Evolutionary conservation across 2,113 vertebrate genomes (phyloP).

Genomic region (Podilymbus podiceps): DNA sequence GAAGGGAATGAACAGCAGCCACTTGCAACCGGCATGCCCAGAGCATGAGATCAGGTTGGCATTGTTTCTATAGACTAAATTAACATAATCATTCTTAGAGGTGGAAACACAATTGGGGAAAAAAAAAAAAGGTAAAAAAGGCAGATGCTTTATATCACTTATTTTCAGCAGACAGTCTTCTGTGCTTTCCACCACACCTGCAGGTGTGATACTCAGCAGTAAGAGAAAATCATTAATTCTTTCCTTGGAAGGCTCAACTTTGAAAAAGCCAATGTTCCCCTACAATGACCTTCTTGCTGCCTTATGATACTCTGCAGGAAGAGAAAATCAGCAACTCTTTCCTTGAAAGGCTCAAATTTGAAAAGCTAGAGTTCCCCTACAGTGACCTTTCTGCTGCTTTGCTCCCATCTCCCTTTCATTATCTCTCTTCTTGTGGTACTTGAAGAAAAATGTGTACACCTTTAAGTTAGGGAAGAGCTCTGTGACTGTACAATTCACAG

Average conservation of each 20-base stretch:
- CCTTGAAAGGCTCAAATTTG: slow-evolving; percentile 56
- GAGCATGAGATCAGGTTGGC: not conserved
- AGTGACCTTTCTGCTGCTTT: slow-evolving; percentile 27
- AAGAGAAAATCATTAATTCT: slow-evolving; percentile 44
- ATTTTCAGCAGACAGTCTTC: not conserved
- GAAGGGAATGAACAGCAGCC: not conserved
- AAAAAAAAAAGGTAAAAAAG: not conserved
- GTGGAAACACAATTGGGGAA: not conserved
- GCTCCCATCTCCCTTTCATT: slow-evolving; percentile 50
- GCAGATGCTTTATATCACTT: not conserved
- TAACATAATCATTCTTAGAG: not conserved
- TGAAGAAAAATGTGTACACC: slow-evolving; percentile 3
- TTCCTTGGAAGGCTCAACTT: slow-evolving; percentile 32
- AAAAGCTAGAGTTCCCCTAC: slow-evolving; percentile 28
- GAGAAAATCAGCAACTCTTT: slow-evolving; percentile 45
- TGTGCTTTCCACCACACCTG: not conserved
- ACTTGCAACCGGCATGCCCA: not conserved
- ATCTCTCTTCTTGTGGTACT: slow-evolving; percentile 7
- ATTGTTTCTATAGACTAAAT: not conserved
- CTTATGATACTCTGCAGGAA: slow-evolving; percentile 56
- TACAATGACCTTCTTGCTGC: slow-evolving; percentile 20
- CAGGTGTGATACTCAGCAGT: not conserved
- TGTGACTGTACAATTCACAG: not conserved
- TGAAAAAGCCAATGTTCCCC: slow-evolving; percentile 6
- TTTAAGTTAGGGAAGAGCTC: slow-evolving; percentile 20